Evolutionary conservation across 2,113 vertebrate species (phyloP).

Genomic region (Oncorhynchus clarkii): DNA sequence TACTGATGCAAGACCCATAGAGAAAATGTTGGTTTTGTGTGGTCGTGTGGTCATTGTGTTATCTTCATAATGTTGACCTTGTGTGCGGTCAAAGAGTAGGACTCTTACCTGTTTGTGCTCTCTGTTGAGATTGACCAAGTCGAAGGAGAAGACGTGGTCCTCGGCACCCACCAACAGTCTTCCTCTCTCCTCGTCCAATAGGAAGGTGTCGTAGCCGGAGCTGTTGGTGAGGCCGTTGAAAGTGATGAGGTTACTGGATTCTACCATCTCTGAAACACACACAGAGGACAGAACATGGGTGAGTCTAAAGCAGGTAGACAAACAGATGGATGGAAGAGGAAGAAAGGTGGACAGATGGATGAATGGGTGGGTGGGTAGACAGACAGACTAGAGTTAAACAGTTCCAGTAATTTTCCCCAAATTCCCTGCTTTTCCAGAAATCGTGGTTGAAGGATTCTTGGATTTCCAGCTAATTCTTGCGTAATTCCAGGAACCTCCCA

Average conservation of each 20-base stretch:
- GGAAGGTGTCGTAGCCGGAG: conserved; percentile 92
- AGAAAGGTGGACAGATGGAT: background rate
- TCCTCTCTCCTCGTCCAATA: conserved; percentile 93
- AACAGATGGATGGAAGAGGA: background rate
- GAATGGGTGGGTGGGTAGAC: background rate
- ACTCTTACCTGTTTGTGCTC: conserved; percentile 86
- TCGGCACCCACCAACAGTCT: conserved; percentile 92
- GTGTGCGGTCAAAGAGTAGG: background rate
- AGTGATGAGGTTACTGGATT: conserved; percentile 88
- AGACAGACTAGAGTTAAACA: background rate
- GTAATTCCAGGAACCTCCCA: too few relatives aligned
- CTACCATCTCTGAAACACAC: conserved; percentile 89
- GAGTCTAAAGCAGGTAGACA: background rate
- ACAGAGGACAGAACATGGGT: conserved; percentile 27
- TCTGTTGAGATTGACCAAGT: conserved; percentile 92
- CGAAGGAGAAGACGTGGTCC: conserved; percentile 97
- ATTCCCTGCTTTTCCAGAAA: too few relatives aligned
- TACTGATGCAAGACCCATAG: too few relatives aligned
- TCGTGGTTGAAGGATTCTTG: too few relatives aligned
- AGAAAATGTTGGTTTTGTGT: too few relatives aligned
- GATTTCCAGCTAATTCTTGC: too few relatives aligned
- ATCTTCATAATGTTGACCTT: background rate
- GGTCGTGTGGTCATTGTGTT: background rate
- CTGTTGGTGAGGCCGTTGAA: conserved; percentile 91
- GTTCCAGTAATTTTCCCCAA: too few relatives aligned